Evolutionary conservation across 2,888 invertebrate genomes (phyloP), one percentile per base, ranked within the genome.

Genomic region (Tupiocoris notatus): DNA sequence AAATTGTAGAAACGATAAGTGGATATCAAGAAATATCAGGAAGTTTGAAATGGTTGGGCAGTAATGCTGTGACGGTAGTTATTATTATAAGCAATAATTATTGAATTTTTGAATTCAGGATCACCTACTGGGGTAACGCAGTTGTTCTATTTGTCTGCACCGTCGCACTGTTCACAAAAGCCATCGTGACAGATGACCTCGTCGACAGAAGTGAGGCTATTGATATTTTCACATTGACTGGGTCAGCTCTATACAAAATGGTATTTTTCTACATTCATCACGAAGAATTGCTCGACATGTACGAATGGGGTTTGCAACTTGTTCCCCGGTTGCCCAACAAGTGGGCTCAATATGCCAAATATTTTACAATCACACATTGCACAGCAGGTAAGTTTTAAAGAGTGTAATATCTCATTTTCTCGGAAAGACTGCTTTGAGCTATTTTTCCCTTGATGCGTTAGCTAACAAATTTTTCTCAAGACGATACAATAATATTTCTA

Each of bases 181-280:
- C 57, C 7, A 20, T 76, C n/a, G 17, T 56, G 16, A 75, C 77
- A 1, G n/a, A 65, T 6, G 62, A 66, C 57, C 25, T 75, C 20
- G 59, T 75, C 22, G 75, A 65, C 54, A 24, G 66, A 24, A 75
- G 75, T 58, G 75, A 75, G 21, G 75, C 75, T 16, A 75, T 75
- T 25, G 64, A 66, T 39, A 65, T 75, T 22, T 65, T 65, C 20
- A 75, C 75, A 22, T 20, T 75, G n/a, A 66, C 66, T 9, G 25
- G 24, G 1, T 58, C 75, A 23, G 66, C 65, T 6, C 21, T 65
- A 6, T 66, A 75, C 22, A 64, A 66, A 54, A 24, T 75, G 64
- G 2, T 75, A 6, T 75, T 65, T 16, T 75, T 65, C 24, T 59
- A 62, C 12, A 20, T 1, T 2, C 17, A 64, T 17, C 56, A 58